Conservation (phyloP, 2,888 invertebrate genomes). For the Tipula lateralis region DNA sequence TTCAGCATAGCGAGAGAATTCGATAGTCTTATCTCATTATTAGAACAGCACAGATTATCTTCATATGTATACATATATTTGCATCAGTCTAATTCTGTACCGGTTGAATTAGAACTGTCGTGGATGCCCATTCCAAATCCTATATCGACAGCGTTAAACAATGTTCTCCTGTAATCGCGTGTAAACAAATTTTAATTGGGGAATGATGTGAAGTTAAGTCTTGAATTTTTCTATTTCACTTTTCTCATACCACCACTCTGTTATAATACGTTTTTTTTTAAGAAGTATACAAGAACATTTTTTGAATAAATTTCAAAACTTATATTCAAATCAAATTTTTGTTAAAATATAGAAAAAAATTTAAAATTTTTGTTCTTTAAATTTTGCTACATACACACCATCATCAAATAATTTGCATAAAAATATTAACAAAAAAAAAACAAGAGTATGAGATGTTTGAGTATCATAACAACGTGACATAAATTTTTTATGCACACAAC, state of each 20-base stretch:
- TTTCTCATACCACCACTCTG: neutral
- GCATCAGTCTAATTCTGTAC: too few relatives aligned
- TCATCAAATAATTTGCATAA: slow-evolving; percentile 24
- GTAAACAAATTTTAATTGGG: neutral
- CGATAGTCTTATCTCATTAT: too few relatives aligned
- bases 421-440: neutral
- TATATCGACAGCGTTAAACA: neutral
- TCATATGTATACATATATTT: too few relatives aligned
- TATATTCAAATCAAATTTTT: slow-evolving; percentile 11
- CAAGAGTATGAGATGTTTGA: neutral
- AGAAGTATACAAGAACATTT: slow-evolving; percentile 5
- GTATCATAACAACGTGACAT: slow-evolving; percentile 11
- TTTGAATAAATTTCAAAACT: neutral
- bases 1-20: too few relatives aligned
- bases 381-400: neutral
- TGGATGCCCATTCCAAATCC: too few relatives aligned
- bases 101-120: too few relatives aligned
- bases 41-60: too few relatives aligned
- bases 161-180: neutral
- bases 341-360: neutral
- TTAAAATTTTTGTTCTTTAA: neutral
- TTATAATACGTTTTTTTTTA: neutral
- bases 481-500: slow-evolving; percentile 9
- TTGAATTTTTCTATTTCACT: neutral
- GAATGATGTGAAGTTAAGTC: neutral